phyloP scores from a whole-genome alignment of 2,113 vertebrate species.

The Athene noctua region DNA sequence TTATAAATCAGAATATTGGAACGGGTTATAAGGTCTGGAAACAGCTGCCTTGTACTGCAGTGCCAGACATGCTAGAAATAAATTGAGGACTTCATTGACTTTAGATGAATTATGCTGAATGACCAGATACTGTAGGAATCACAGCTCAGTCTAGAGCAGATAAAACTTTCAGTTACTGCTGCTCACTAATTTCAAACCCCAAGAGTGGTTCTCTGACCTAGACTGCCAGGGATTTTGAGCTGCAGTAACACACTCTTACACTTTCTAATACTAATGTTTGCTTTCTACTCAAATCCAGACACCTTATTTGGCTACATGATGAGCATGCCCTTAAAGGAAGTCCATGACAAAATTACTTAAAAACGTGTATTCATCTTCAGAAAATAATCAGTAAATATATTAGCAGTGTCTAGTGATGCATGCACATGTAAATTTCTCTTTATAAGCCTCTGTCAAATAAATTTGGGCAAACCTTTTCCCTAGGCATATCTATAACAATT shows the following conservation, averaged over 20 bases:
- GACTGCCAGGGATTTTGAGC: not conserved
- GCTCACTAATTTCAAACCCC: not conserved
- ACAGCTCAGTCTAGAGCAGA: not conserved
- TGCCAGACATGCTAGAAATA: not conserved
- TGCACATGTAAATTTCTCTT: not conserved
- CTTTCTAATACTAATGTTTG: not conserved
- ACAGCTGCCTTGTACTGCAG: not conserved
- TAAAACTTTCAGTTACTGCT: not conserved
- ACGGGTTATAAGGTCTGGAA: not conserved
- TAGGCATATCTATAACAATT: not conserved
- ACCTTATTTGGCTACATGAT: not conserved
- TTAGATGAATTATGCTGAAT: not conserved
- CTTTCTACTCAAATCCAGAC: not conserved
- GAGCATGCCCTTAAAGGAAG: not conserved
- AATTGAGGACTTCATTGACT: constrained; percentile 17
- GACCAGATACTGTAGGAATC: not conserved
- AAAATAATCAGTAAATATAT: not conserved
- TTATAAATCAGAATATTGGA: constrained; percentile 41
- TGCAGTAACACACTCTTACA: not conserved
- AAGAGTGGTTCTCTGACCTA: not conserved
- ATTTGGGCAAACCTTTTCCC: not conserved
- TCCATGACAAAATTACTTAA: not conserved
- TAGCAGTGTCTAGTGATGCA: not conserved
- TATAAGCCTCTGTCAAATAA: not conserved
- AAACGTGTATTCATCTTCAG: not conserved